Base-by-base conservation (phyloP, 2,113 vertebrate species). In the Pomatostomus ruficeps region DNA sequence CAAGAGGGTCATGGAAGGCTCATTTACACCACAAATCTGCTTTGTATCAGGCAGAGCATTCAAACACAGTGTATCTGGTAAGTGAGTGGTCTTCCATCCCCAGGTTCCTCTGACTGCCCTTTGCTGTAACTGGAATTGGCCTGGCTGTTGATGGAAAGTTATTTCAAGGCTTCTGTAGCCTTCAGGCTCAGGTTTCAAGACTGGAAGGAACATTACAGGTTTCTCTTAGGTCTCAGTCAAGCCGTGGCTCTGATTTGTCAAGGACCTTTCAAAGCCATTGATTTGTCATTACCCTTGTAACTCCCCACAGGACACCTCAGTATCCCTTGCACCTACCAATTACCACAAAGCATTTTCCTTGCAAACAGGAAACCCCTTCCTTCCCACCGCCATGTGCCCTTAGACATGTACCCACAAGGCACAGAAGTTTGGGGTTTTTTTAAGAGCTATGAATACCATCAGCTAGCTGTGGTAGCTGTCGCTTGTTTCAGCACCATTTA, bases 231-330 rank as follows among this genome's bases (percentile, higher is more conserved):
- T 40, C 21, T 15, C 28, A 58, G 36, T 19, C 35, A 78, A 59
- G 23, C 10, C 38, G 45, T 13, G 16, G 12, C 13, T 46, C 14
- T 83, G 14, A 55, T 65, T 46, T 61, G 14, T 33, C n/a, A 73
- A 49, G 57, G 10, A 26, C 5, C 4, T 13, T 83, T 51, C 45
- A 62, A 88, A 31, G 16, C 11, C 7, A 4, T 3, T 88, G 33
- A 19, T 48, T 65, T 76, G 40, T 52, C 54, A 22, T 36, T 65
- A 25, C 15, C 7, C 15, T 11, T 54, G 8, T 84, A 45, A 52
- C 7, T 36, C 12, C 17, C 13, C 22, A 24, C 1, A 2, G 33
- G 43, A 61, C 16, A 26, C 2, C 2, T 15, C 20, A 3, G 0
- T 7, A 33, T 33, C 8, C 13, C 28, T n/a, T 33, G 7, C 46